A percentile compares a stretch with the other conserved stretches of the same genome.
These are phyloP conservation scores for Peromyscus maniculatus DNA, from an alignment of 2,113 vertebrate genomes.

Conservation along the genomic window DNA sequence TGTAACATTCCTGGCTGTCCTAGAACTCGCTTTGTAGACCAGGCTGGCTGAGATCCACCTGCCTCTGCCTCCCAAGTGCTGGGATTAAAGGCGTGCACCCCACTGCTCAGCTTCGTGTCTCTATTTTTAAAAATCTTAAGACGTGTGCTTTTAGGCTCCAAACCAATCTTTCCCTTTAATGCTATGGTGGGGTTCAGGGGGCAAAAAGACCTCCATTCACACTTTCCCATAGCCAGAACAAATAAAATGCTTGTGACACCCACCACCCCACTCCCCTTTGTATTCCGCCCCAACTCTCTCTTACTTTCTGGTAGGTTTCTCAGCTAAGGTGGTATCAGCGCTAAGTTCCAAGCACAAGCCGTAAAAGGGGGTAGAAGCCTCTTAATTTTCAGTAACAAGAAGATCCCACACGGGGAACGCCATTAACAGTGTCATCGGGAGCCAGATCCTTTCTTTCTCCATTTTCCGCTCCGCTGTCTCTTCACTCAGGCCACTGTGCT, in stretches of 20 bases:
- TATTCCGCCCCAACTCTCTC: background rate
- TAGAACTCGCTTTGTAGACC: too few relatives aligned
- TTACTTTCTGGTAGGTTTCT: background rate
- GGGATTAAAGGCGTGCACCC: too few relatives aligned
- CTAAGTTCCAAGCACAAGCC: background rate
- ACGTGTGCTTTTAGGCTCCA: background rate
- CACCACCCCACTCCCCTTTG: background rate
- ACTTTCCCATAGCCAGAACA: background rate
- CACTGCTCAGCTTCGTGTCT: background rate
- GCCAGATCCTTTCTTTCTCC: background rate
- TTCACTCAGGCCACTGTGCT: background rate
- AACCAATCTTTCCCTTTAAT: constrained; percentile 27
- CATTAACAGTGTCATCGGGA: background rate
- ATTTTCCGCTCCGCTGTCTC: background rate
- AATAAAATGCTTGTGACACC: background rate
- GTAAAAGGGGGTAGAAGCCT: background rate
- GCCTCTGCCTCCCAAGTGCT: too few relatives aligned
- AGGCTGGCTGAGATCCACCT: too few relatives aligned
- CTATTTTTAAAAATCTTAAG: background rate
- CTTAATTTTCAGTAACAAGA: background rate
- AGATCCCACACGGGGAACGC: background rate
- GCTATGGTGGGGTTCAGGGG: background rate
- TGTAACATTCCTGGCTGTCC: too few relatives aligned
- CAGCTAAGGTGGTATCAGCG: background rate
- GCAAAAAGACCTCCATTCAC: background rate